phyloP scores from a whole-genome alignment of 64 coral and sea anemone genomes.

The Montipora efflorescens region DNA sequence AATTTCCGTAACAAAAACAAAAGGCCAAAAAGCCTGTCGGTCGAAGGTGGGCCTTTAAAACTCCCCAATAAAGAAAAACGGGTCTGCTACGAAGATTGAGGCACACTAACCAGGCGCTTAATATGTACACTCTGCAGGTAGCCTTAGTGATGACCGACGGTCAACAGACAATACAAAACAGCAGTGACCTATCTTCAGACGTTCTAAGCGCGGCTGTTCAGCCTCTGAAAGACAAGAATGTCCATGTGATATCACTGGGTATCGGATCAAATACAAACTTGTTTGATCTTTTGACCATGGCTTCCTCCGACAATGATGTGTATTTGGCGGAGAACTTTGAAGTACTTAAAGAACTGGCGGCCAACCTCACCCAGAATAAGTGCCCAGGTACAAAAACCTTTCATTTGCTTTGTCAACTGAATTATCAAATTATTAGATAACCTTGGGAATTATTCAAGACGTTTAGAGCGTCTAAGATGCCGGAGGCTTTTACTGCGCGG shows the following conservation, averaged over 20 bases:
- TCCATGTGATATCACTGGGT: slow-evolving; percentile 19
- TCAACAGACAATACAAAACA: background rate
- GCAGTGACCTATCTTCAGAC: background rate
- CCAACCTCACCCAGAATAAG: background rate
- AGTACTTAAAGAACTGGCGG: background rate
- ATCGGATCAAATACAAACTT: background rate
- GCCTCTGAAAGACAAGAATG: slow-evolving; percentile 28
- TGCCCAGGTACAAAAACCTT: slow-evolving; percentile 12
- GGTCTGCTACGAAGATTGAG: no score
- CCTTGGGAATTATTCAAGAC: no score
- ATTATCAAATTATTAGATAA: background rate
- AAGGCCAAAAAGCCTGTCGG: no score
- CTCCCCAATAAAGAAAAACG: no score
- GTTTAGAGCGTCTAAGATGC: no score
- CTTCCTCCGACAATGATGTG: background rate
- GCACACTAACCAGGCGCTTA: no score
- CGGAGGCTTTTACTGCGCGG: no score
- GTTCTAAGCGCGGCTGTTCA: slow-evolving; percentile 5
- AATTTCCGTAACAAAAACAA: no score
- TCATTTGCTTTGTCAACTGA: background rate
- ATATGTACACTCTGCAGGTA: background rate
- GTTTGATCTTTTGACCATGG: slow-evolving; percentile 29
- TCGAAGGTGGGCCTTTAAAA: no score
- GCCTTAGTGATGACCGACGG: slow-evolving; percentile 45
- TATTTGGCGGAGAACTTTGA: slow-evolving; percentile 8